Conservation (phyloP, 2,113 vertebrate genomes). For the Stegostoma tigrinum region DNA sequence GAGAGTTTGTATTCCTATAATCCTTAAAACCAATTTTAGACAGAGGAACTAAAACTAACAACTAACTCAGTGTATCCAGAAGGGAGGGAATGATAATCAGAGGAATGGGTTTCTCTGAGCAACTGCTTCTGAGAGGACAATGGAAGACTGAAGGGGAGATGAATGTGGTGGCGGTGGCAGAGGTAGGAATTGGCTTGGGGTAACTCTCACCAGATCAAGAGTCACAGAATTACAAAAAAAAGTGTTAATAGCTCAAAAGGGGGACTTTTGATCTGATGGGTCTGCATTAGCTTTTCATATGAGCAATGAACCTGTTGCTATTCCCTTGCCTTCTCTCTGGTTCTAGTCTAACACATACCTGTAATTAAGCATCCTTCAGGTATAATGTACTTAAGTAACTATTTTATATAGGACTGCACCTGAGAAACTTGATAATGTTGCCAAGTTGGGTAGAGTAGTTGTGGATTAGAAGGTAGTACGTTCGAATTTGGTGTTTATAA, state of each 20-base stretch:
- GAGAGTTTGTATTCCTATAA: no score
- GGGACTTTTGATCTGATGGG: no score
- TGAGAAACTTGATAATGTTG: no score
- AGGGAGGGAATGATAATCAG: not conserved
- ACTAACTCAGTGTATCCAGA: not conserved
- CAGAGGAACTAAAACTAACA: not conserved
- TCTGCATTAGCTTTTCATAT: not conserved
- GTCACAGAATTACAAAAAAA: not conserved
- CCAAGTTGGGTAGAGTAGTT: no score
- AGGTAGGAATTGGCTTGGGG: no score
- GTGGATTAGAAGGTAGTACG: no score
- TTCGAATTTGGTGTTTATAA: no score
- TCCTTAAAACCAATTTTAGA: not conserved
- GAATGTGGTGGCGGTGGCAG: not conserved
- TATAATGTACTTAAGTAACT: not conserved
- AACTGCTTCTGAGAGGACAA: not conserved
- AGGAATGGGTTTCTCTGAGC: not conserved
- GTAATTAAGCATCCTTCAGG: slow-evolving; percentile 11
- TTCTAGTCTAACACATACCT: not conserved
- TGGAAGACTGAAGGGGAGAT: not conserved
- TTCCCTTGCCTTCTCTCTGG: not conserved
- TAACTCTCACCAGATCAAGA: not conserved
- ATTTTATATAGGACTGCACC: not conserved
- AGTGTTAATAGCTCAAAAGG: not conserved
- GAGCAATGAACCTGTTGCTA: not conserved